Conservation (phyloP, 1,140 invertebrate species). For the Drosophila santomea region DNA sequence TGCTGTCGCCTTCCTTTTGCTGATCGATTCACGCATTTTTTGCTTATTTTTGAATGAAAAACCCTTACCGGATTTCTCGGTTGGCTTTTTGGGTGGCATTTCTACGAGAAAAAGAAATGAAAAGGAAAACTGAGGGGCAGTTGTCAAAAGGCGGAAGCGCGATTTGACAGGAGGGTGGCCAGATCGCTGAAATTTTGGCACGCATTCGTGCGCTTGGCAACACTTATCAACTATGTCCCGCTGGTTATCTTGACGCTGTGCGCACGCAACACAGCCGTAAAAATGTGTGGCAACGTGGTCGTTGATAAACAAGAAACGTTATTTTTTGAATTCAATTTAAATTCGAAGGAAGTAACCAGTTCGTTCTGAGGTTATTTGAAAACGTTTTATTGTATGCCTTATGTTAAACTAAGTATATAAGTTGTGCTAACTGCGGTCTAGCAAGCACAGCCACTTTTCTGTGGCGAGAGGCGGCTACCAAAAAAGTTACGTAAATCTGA, state of each 20-base stretch:
- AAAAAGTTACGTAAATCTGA: slow-evolving; percentile 71
- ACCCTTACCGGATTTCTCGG: slow-evolving; percentile 88
- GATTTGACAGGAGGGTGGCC: slow-evolving; percentile 60
- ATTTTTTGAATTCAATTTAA: slow-evolving; percentile 1
- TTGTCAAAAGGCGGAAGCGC: slow-evolving; percentile 81
- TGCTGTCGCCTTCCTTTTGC: slow-evolving; percentile 42
- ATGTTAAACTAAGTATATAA: neutral
- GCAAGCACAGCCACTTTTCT: slow-evolving; percentile 62
- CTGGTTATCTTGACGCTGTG: slow-evolving; percentile 5
- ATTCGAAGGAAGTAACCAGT: neutral
- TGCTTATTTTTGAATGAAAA: slow-evolving; percentile 69
- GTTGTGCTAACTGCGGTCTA: slow-evolving; percentile 1
- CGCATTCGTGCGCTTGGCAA: slow-evolving; percentile 15
- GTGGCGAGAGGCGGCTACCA: slow-evolving; percentile 32
- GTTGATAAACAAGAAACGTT: neutral
- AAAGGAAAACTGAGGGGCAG: slow-evolving; percentile 78
- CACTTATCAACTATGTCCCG: neutral
- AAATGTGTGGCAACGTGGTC: slow-evolving; percentile 12
- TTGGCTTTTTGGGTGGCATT: slow-evolving; percentile 89
- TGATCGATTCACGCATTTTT: slow-evolving; percentile 47
- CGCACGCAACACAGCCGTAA: neutral
- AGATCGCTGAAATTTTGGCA: slow-evolving; percentile 28
- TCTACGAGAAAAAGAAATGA: slow-evolving; percentile 85
- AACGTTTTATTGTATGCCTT: neutral
- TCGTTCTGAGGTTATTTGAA: neutral